Conservation (phyloP, 2,888 invertebrate species). For the Archips crataeganus region DNA sequence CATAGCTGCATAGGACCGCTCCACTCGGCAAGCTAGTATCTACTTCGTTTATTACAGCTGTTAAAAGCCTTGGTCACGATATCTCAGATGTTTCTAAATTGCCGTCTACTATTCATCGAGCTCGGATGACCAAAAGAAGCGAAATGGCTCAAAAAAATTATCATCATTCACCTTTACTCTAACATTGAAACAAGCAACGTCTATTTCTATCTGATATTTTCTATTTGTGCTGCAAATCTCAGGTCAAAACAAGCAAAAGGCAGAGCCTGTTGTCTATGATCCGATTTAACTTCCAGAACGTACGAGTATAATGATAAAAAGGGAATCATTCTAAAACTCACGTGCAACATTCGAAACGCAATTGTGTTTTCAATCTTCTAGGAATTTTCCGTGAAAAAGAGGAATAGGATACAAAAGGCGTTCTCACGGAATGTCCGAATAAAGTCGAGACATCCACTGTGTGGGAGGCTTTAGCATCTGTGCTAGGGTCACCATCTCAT, state of each 20-base stretch:
- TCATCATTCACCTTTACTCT: no score
- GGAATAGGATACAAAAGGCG: conserved; percentile 42
- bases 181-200: no score
- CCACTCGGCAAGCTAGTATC: no score
- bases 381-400: conserved; percentile 30
- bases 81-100: no score
- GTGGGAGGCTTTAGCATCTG: conserved; percentile 27
- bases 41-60: no score
- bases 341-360: conserved; percentile 31
- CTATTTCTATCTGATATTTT: not conserved
- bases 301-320: not conserved
- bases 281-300: not conserved
- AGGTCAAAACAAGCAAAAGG: not conserved
- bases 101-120: no score
- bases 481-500: not conserved
- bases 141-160: no score
- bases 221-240: not conserved
- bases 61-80: no score
- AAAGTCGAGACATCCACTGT: conserved; percentile 39
- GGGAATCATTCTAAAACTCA: conserved; percentile 28
- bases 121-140: no score
- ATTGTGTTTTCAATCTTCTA: conserved; percentile 41
- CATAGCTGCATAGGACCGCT: no score
- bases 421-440: conserved; percentile 45
- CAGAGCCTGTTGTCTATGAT: not conserved